Evolutionary conservation across 2,113 vertebrate species (phyloP).

Genomic region (Dromas ardeola): DNA sequence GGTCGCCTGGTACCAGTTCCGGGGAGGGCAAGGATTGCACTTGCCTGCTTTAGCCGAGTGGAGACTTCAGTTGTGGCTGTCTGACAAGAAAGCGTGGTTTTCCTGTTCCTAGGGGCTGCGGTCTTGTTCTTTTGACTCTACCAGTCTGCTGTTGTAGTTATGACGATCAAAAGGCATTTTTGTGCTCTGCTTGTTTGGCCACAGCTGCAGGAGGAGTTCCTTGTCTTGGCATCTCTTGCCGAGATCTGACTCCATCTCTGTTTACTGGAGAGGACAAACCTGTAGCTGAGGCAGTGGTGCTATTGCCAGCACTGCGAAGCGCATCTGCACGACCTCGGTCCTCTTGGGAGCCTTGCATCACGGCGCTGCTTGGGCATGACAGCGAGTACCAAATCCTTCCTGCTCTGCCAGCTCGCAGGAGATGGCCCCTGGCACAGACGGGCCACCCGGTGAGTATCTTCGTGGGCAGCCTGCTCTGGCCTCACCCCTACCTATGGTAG

Average conservation of each 20-base stretch:
- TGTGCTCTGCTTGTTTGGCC: not conserved
- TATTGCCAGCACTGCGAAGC: fast-evolving
- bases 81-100: conserved; percentile 46
- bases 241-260: not conserved
- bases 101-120: not conserved
- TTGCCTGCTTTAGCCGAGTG: not conserved
- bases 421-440: not conserved
- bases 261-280: not conserved
- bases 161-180: not conserved
- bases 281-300: not conserved
- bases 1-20: fast-evolving
- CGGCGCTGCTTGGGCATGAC: not conserved
- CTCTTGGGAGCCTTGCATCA: fast-evolving
- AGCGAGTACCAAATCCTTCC: not conserved
- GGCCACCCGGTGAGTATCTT: fast-evolving
- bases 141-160: not conserved
- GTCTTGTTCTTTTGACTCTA: not conserved
- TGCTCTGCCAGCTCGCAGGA: fast-evolving
- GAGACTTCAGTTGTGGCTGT: not conserved
- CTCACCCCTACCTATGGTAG: not conserved
- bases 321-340: fast-evolving
- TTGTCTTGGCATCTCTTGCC: not conserved
- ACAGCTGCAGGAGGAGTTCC: not conserved
- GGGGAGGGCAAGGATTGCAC: fast-evolving
- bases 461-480: not conserved